Evolutionary conservation across 2,797 vertebrate species (phyloP).

Genomic region (Cirrhinus molitorella): DNA sequence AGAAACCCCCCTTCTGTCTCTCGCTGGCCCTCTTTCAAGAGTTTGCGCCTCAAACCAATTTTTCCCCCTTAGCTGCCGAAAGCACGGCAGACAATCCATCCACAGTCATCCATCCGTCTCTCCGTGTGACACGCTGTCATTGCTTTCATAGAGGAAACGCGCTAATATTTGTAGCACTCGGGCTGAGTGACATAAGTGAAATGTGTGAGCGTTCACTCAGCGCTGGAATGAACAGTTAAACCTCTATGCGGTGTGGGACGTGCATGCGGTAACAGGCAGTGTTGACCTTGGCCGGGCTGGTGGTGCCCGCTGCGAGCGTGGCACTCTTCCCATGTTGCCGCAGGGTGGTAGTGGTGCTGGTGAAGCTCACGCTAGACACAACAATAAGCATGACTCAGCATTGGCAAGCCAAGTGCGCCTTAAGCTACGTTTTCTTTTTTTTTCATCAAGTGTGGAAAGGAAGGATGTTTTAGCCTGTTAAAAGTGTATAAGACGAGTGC

Average conservation of each 20-base stretch:
- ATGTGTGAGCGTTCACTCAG: conserved; percentile 29
- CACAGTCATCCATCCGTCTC: conserved; percentile 39
- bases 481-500: neutral
- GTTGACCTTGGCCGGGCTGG: conserved; percentile 49
- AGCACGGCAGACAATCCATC: conserved; percentile 42
- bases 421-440: neutral
- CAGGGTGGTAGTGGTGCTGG: conserved; percentile 38
- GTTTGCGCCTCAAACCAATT: conserved; percentile 37
- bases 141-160: conserved; percentile 41
- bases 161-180: conserved; percentile 43
- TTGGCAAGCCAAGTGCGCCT: conserved; percentile 20
- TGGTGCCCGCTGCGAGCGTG: conserved; percentile 37
- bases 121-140: conserved; percentile 44
- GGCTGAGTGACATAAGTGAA: conserved; percentile 50
- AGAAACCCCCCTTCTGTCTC: neutral
- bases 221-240: conserved; percentile 37
- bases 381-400: conserved; percentile 47
- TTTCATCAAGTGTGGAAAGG: conserved; percentile 11
- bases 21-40: conserved; percentile 29
- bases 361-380: conserved; percentile 20
- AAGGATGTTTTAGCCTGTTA: conserved; percentile 18
- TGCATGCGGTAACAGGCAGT: conserved; percentile 27
- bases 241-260: conserved; percentile 17
- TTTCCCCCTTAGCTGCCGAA: conserved; percentile 9
- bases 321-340: conserved; percentile 53